These are phyloP conservation scores for Solea solea DNA, from an alignment of 2,113 vertebrate genomes.

Conservation along the genomic window DNA sequence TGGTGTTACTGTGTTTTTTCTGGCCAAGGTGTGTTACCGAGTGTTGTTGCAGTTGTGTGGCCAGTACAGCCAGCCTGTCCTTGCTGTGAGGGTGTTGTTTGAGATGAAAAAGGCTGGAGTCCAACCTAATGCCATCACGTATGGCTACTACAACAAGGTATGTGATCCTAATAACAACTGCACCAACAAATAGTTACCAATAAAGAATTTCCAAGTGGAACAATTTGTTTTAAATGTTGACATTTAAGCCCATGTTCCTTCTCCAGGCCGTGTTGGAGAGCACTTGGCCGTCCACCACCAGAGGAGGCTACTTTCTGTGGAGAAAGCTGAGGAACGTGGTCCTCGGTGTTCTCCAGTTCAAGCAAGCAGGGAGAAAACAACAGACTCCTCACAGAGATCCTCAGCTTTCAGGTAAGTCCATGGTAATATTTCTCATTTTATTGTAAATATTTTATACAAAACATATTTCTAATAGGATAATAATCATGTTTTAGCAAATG, in stretches of 20 bases:
- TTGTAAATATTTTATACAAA: background rate
- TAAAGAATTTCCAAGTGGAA: background rate
- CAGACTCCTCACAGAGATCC: slow-evolving; percentile 78
- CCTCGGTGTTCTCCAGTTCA: slow-evolving; percentile 92
- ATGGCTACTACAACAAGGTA: slow-evolving; percentile 98
- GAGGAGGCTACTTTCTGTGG: slow-evolving; percentile 96
- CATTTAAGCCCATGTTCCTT: background rate
- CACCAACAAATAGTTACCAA: background rate
- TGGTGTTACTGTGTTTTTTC: slow-evolving; percentile 7
- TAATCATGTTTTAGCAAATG: background rate
- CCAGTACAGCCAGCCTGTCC: slow-evolving; percentile 95
- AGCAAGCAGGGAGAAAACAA: slow-evolving; percentile 89
- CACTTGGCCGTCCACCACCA: slow-evolving; percentile 96
- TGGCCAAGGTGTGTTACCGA: slow-evolving; percentile 93
- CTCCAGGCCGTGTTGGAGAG: slow-evolving; percentile 95
- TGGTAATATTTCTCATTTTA: background rate
- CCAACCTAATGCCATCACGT: slow-evolving; percentile 97
- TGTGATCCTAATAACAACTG: background rate
- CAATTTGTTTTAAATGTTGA: background rate
- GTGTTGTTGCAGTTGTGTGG: slow-evolving; percentile 97
- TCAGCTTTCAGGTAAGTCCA: slow-evolving; percentile 86
- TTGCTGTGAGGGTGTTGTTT: slow-evolving; percentile 94
- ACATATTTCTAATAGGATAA: background rate
- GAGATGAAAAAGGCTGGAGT: slow-evolving; percentile 98
- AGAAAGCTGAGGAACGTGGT: slow-evolving; percentile 95